Evolutionary conservation across 2,797 vertebrate genomes (phyloP), one percentile per base, ranked within the genome.

Genomic region (Esox masquinongy): DNA sequence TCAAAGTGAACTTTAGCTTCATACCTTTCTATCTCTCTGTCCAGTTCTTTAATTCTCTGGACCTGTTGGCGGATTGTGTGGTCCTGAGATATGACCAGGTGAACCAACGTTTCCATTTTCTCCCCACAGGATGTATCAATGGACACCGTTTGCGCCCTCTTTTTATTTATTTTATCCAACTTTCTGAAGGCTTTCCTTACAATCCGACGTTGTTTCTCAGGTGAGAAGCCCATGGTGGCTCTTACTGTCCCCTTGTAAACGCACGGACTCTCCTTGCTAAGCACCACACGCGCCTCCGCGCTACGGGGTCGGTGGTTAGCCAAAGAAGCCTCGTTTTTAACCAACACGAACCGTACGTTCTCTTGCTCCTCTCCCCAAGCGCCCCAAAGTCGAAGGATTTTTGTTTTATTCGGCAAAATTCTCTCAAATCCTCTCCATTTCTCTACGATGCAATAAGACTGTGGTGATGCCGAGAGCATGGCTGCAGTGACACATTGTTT

Each of bases 401-500:
- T 96, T 4, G 97, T 99, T 86, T 95, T 95, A 87, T 95, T 94
- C 3, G 97, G 97, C 82, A 99, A 86, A 79, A 94, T 94, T 88
- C 97, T 93, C 93, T 98, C 96, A 83, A 96, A 97, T 4, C 97
- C 97, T 53, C 97, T 94, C 97, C 97, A 99, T 88, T 97, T 98
- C 90, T 99, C 97, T 89, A 97, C 96, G 68, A 99, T 93, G 88
- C 96, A 97, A 79, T 96, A 97, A 1, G 94, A 92, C 36, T 92
- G 94, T 1, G 94, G 87, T 22, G 91, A 79, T 0, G 94, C 93
- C 70, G 92, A 88, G 70, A 94, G 86, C 91, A 94, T 85, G 75
- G 88, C 73, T 53, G 89, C 81, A 76, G 91, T 87, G 76, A 87
- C 73, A 84, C 87, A 73, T 67, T 83, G 92, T 84, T 85, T 88